phyloP scores from a whole-genome alignment of 1,140 invertebrate species.

The Pseudomyrmex sp. region DNA sequence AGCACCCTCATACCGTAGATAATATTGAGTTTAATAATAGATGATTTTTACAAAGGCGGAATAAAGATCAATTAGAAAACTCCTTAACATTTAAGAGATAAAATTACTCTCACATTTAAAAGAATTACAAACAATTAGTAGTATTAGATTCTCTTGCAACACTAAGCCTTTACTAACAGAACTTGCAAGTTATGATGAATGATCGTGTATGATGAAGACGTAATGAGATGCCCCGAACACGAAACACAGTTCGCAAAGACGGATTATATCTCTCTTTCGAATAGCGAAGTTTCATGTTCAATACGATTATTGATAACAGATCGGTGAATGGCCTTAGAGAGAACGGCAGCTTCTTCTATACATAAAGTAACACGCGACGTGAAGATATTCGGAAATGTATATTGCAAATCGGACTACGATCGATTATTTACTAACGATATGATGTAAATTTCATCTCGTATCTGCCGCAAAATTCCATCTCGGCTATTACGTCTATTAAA shows the following conservation, averaged over 20 bases:
- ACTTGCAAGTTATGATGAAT: not conserved
- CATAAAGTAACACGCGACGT: not conserved
- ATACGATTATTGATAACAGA: conserved; percentile 19
- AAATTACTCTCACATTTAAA: not conserved
- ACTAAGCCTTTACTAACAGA: not conserved
- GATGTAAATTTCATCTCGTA: not conserved
- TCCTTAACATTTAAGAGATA: not conserved
- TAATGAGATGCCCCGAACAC: conserved; percentile 20
- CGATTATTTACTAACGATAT: not conserved
- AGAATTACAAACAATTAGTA: not conserved
- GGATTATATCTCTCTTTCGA: conserved; percentile 19
- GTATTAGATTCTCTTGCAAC: not conserved
- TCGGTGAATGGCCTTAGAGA: not conserved
- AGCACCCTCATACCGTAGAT: no score
- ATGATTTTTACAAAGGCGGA: not conserved
- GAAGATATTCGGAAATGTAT: not conserved
- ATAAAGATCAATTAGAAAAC: not conserved
- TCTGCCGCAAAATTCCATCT: not conserved
- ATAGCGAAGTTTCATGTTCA: not conserved
- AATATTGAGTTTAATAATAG: conserved; percentile 11
- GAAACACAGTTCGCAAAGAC: conserved; percentile 35
- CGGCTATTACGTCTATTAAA: not conserved
- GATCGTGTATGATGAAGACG: not conserved
- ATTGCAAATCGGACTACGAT: conserved; percentile 1
- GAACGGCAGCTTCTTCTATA: not conserved